Base-by-base conservation (phyloP, 1,140 invertebrate species). In the Dryas iulia region DNA sequence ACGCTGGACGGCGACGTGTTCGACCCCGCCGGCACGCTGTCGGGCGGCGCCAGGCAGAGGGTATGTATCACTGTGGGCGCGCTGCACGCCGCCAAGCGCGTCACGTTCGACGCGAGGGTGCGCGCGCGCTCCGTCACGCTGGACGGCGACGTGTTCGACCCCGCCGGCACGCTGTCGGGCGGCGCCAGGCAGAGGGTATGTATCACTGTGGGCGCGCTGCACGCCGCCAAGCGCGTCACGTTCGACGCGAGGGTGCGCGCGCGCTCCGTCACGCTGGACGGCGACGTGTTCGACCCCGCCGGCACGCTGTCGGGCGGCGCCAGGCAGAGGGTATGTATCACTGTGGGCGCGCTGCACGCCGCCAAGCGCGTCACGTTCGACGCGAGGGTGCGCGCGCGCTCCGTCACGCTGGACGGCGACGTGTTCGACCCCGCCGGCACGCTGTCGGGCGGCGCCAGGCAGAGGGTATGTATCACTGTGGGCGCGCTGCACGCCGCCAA, bases 1-100 rank as follows among this genome's bases (percentile, higher is more conserved):
- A 99, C 98, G 1, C 87, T 98, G 0, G 97, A 98, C 74, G 99
- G 99, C 0, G 98, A 99, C 90, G 94, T 97, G 3, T 95, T 97
- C 70, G 97, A 98, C 93, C 98, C 98, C 2, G 92, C 94, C 66
- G 99, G 98, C 75, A 96, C 95, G 6, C 91, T 99, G 7, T 96
- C 97, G 59, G 98, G 98, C 82, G 97, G 97, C 87, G 93, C 95
- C 4, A 79, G 87, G 31, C 86, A 92, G 8, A 93, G 93, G 87
- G 84, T 86, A n/a, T n/a, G 23, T 14, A 5, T 25, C 18, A 23
- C 14, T n/a, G 14, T 21, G 39, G 4, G 39, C 10, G 2, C 39
- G 10, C n/a, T 47, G 39, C 8, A 21, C n/a, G 4, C 4, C 1
- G 98, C 98, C 2, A 95, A 95, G 74, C 93, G 93, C 81, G 89